Conservation (phyloP, 2,888 invertebrate genomes). For the Beris morrisii region DNA sequence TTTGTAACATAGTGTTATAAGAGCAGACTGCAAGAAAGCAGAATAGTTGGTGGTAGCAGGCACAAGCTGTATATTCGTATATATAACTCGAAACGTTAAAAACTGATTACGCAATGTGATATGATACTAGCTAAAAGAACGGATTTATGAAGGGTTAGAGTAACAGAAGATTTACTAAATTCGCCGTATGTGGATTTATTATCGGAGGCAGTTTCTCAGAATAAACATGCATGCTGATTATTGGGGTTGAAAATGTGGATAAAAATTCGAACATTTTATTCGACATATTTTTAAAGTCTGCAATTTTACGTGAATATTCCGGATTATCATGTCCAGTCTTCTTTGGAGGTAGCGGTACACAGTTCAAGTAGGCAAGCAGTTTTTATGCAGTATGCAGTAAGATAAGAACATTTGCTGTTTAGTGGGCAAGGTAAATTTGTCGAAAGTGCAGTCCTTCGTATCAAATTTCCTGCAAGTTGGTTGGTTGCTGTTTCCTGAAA, state of each 20-base stretch:
- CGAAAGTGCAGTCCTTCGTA: no score
- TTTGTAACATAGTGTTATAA: constrained; percentile 10
- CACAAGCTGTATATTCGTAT: constrained; percentile 2
- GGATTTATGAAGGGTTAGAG: no score
- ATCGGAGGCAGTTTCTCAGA: no score
- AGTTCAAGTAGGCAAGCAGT: constrained; percentile 26
- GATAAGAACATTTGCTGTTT: constrained; percentile 9
- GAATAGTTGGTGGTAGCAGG: background rate
- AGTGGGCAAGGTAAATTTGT: background rate
- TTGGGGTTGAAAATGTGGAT: background rate
- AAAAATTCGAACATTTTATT: background rate
- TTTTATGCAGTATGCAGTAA: constrained; percentile 20
- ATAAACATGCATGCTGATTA: no score
- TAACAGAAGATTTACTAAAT: no score
- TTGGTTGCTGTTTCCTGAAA: no score
- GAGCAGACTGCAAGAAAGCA: constrained; percentile 13
- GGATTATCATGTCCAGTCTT: constrained; percentile 1
- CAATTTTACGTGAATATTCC: background rate
- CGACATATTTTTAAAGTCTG: background rate
- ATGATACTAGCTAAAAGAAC: no score
- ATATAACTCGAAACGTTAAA: no score
- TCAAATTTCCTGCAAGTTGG: no score
- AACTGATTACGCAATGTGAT: no score
- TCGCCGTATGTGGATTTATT: no score
- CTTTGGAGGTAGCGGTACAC: constrained; percentile 10